Conservation (phyloP, 2,888 invertebrate species). For the Pteria penguin region DNA sequence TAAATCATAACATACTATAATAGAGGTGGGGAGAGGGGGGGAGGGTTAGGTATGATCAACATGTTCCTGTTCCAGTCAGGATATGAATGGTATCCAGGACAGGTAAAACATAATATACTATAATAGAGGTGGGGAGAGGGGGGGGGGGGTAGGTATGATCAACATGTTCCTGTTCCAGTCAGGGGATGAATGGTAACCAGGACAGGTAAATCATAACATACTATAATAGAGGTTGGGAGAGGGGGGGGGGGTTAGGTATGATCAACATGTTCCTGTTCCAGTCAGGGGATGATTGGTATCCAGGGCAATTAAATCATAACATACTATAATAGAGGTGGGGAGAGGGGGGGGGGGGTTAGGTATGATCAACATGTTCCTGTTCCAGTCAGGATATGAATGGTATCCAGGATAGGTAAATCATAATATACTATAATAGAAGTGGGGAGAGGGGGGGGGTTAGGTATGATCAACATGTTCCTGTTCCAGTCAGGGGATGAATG, state of each 20-base stretch:
- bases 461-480: no score
- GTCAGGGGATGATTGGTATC: neutral
- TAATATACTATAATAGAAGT: neutral
- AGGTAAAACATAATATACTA: conserved; percentile 65
- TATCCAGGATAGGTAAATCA: conserved; percentile 73
- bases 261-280: no score
- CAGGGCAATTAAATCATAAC: neutral
- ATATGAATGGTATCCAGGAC: conserved; percentile 57
- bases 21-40: no score
- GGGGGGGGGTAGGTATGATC: no score
- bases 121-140: no score
- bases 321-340: no score
- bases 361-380: conserved; percentile 80
- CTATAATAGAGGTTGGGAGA: no score
- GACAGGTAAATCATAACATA: neutral
- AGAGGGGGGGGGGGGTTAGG: no score
- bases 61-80: conserved; percentile 77
- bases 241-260: no score
- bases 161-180: no score
- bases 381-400: conserved; percentile 52
- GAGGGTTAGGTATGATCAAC: conserved; percentile 80
- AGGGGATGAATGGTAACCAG: neutral
- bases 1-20: conserved; percentile 58
- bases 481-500: no score
- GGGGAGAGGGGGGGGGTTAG: no score